These are phyloP conservation scores for Trogon melanurus DNA, from an alignment of 2,113 vertebrate species.

Conservation along the genomic window DNA sequence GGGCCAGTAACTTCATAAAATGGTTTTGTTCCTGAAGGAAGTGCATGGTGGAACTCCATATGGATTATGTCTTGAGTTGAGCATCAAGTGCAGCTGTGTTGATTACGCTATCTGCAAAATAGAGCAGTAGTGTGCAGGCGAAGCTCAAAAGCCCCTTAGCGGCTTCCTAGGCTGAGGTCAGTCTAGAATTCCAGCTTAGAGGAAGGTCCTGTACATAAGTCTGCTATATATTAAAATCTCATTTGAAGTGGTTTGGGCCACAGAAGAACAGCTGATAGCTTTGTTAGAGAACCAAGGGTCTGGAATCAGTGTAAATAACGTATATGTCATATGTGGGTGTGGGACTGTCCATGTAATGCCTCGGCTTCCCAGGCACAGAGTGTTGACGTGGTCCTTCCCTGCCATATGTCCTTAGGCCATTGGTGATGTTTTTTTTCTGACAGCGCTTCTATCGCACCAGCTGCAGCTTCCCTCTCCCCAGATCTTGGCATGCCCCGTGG, in stretches of 20 bases:
- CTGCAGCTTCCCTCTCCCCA: background rate
- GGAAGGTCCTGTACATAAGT: background rate
- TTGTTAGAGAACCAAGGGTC: background rate
- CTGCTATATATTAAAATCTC: background rate
- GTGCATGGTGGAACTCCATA: background rate
- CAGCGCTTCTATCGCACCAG: background rate
- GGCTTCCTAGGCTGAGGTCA: background rate
- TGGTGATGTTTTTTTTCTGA: background rate
- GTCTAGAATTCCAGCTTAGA: background rate
- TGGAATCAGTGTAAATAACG: background rate
- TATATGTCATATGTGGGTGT: rapidly evolving
- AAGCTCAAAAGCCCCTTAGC: background rate
- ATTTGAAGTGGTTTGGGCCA: background rate
- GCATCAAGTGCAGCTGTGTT: background rate
- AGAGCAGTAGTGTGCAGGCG: background rate
- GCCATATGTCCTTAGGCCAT: background rate
- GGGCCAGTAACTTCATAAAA: background rate
- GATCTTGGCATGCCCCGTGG: background rate
- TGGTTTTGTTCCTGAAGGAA: background rate
- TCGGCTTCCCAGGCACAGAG: background rate
- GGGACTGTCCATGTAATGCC: background rate
- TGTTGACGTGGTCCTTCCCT: background rate
- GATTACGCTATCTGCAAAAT: background rate
- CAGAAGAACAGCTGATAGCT: background rate
- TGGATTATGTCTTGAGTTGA: background rate